These are phyloP conservation scores for Galeruca laticollis DNA, from an alignment of 2,888 invertebrate genomes.

Conservation along the genomic window DNA sequence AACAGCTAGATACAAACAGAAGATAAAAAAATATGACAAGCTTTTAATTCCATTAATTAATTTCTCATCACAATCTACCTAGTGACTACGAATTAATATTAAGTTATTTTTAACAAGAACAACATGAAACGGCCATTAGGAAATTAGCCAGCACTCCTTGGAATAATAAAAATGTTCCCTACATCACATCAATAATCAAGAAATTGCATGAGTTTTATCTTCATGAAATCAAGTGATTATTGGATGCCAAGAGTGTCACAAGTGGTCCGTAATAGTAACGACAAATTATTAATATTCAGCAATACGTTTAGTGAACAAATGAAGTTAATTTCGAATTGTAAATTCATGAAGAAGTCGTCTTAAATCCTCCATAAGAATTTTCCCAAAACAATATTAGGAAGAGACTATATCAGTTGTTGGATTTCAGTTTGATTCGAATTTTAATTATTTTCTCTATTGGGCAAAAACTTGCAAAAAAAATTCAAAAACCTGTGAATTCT, in stretches of 20 bases:
- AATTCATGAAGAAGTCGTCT: too few relatives aligned
- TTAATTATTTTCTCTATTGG: too few relatives aligned
- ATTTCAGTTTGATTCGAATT: too few relatives aligned
- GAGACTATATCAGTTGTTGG: too few relatives aligned
- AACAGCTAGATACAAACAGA: constrained; percentile 21
- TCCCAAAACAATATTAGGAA: too few relatives aligned
- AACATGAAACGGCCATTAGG: constrained; percentile 57
- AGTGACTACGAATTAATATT: constrained; percentile 48
- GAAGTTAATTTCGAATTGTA: too few relatives aligned
- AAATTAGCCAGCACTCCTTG: constrained; percentile 58
- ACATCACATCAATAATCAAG: constrained; percentile 49
- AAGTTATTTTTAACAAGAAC: constrained; percentile 47
- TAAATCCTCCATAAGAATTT: too few relatives aligned
- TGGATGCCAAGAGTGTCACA: constrained; percentile 47
- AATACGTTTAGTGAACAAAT: background rate
- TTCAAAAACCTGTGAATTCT: too few relatives aligned
- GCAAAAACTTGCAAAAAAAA: too few relatives aligned
- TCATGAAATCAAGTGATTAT: constrained; percentile 63
- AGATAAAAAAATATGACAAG: constrained; percentile 30
- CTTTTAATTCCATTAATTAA: constrained; percentile 37
- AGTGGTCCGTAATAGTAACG: constrained; percentile 47
- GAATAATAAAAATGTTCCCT: constrained; percentile 58
- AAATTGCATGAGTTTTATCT: constrained; percentile 60
- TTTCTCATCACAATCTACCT: constrained; percentile 9
- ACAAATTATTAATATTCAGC: constrained; percentile 28